A percentile compares a stretch with the other conserved stretches of the same genome.
phyloP scores from a whole-genome alignment of 2,113 vertebrate genomes.

The Mohoua ochrocephala region DNA sequence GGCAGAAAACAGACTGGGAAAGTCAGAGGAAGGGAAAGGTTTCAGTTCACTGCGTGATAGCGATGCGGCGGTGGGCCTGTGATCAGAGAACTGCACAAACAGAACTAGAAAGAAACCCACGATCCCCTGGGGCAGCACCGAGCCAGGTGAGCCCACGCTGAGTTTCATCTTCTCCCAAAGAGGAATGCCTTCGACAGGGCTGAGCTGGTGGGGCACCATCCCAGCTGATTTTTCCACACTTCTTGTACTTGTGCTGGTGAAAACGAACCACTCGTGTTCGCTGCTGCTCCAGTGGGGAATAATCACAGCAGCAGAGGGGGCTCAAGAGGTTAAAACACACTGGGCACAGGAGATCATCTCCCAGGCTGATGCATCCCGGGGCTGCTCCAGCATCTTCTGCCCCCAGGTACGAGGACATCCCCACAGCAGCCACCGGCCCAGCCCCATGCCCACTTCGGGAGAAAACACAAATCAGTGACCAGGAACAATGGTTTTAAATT shows the following conservation, averaged over 20 bases:
- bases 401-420: rapidly evolving
- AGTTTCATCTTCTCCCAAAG: not conserved
- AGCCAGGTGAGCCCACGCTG: not conserved
- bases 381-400: not conserved
- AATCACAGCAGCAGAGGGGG: not conserved
- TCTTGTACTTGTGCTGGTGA: not conserved
- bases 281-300: not conserved
- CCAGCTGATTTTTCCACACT: not conserved
- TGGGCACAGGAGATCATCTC: rapidly evolving
- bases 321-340: not conserved
- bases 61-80: rapidly evolving
- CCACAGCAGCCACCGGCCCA: not conserved
- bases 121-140: not conserved
- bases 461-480: not conserved
- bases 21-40: not conserved
- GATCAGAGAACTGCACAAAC: not conserved
- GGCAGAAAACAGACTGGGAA: not conserved
- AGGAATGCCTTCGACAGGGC: rapidly evolving
- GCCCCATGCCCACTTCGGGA: rapidly evolving
- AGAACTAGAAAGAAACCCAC: not conserved
- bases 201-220: not conserved
- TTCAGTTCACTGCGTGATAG: not conserved
- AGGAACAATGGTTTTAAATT: conserved; percentile 63
- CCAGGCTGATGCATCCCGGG: not conserved
- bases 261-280: rapidly evolving